Evolutionary conservation across 2,113 vertebrate genomes (phyloP).

Genomic region (Damaliscus lunatus): DNA sequence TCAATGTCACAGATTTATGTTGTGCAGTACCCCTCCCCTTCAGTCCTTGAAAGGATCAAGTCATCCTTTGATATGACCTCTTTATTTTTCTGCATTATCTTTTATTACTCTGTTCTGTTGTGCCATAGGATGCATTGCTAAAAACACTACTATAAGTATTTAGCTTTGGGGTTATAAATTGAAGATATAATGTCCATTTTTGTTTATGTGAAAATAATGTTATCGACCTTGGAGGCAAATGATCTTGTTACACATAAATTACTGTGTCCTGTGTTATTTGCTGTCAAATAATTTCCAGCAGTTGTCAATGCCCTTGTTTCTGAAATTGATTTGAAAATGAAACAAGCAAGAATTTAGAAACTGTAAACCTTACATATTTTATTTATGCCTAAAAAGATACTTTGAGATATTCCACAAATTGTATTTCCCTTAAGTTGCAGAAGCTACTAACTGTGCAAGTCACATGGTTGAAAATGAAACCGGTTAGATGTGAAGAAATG

Average conservation of each 20-base stretch:
- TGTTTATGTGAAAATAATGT: not conserved
- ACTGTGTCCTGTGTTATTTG: constrained; percentile 42
- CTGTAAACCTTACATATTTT: not conserved
- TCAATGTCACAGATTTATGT: not conserved
- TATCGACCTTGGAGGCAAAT: not conserved
- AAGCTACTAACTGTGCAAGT: not conserved
- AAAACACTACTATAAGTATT: not conserved
- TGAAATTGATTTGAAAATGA: constrained; percentile 21
- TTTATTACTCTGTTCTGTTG: not conserved
- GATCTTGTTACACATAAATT: not conserved
- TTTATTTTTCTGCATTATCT: not conserved
- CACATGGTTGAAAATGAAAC: not conserved
- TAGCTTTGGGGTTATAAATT: not conserved
- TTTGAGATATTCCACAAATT: not conserved
- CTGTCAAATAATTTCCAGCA: constrained; percentile 30
- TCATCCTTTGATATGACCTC: not conserved
- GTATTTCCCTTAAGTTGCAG: not conserved
- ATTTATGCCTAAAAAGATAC: not conserved
- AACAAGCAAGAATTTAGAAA: not conserved
- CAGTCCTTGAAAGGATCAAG: not conserved
- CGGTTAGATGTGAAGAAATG: not conserved
- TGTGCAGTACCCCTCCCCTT: not conserved
- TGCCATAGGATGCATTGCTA: not conserved
- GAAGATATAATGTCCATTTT: not conserved
- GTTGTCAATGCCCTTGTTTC: constrained; percentile 2